phyloP scores from a whole-genome alignment of 2,888 invertebrate species.

The Pilophorus perplexus region DNA sequence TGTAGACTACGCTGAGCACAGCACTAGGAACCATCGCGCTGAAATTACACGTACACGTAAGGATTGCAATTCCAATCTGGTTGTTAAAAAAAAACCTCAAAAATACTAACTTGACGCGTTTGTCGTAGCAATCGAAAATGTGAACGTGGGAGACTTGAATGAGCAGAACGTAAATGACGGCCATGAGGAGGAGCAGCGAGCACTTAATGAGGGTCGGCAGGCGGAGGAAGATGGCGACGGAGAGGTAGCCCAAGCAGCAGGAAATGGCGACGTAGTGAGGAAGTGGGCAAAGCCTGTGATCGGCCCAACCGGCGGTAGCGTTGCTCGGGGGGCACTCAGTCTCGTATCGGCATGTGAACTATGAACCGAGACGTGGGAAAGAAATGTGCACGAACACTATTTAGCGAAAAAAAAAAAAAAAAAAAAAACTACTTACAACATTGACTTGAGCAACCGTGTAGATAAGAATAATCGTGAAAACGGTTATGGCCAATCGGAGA shows the following conservation, averaged over 20 bases:
- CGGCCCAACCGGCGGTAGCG: constrained; percentile 38
- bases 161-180: constrained; percentile 73
- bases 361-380: constrained; percentile 48
- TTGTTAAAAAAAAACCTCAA: too few species aligned
- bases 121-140: constrained; percentile 79
- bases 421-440: constrained; percentile 78
- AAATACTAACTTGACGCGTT: constrained; percentile 72
- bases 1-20: constrained; percentile 73
- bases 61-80: constrained; percentile 24
- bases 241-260: constrained; percentile 78
- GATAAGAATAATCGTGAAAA: constrained; percentile 80
- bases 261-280: constrained; percentile 85
- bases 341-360: constrained; percentile 66
- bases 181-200: constrained; percentile 71
- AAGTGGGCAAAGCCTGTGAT: constrained; percentile 77
- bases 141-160: constrained; percentile 77
- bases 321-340: constrained; percentile 52
- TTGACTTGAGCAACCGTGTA: constrained; percentile 90
- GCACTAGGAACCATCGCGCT: constrained; percentile 74
- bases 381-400: not conserved
- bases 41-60: too few species aligned
- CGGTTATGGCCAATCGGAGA: constrained; percentile 78
- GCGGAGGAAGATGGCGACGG: constrained; percentile 79
- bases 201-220: constrained; percentile 81
- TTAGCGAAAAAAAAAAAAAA: constrained; percentile 4